These are phyloP conservation scores for Brienomyrus brachyistius DNA, from an alignment of 2,113 vertebrate genomes.

Conservation along the genomic window DNA sequence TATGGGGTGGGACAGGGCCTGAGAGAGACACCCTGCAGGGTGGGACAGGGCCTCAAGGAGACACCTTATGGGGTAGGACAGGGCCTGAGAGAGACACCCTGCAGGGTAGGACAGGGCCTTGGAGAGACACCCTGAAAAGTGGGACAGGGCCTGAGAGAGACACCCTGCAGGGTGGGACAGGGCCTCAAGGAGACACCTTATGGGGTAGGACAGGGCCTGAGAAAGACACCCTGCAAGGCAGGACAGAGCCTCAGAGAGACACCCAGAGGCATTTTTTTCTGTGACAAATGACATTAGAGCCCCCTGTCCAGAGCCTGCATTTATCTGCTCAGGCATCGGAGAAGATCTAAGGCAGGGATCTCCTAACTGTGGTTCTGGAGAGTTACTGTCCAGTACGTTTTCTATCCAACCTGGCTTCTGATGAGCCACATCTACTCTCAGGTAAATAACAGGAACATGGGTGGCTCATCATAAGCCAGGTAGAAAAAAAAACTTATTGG, in stretches of 20 bases:
- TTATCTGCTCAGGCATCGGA: neutral
- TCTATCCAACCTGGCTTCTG: no score
- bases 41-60: no score
- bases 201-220: neutral
- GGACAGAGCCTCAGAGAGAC: neutral
- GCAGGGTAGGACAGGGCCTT: no score
- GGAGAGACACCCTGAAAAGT: no score
- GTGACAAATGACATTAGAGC: neutral
- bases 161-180: neutral
- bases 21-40: neutral
- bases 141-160: neutral
- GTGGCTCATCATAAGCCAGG: no score
- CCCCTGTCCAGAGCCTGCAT: neutral
- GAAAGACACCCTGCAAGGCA: conserved; percentile 18
- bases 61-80: no score
- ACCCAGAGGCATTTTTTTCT: neutral
- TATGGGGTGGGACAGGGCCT: conserved; percentile 1
- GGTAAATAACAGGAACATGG: no score
- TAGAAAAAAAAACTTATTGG: no score
- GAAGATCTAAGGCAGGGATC: neutral
- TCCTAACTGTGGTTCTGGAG: no score
- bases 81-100: no score
- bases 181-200: conserved; percentile 16
- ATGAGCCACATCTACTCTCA: no score
- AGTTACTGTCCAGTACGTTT: no score